Evolutionary conservation across 2,888 invertebrate genomes (phyloP), one percentile per base, ranked within the genome.

Genomic region (Octonoba sinensis): DNA sequence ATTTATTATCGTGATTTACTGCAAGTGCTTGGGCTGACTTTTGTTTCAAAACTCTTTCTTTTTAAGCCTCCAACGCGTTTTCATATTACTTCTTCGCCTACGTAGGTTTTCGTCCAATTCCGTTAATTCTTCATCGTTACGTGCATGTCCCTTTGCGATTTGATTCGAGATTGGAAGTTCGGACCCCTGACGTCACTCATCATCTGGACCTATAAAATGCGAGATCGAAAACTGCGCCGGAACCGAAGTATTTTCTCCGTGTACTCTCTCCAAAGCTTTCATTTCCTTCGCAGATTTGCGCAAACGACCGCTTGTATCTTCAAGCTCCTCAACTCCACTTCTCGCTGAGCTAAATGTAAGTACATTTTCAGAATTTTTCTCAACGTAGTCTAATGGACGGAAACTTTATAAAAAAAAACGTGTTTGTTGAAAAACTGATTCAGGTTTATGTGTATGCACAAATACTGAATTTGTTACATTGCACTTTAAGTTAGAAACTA

Each of bases 211-310:
- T 77, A 77, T 77, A 77, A 77, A 65, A 64, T 16, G 27, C 64
- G n/a, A 54, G 69, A 70, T 65, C 54, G 46, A 64, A 77, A 71
- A 71, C 70, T 64, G 77, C 77, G 77, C 77, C 70, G 65, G 47
- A 56, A 64, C 36, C 67, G 67, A 75, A 67, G 57, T 67, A 60
- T 60, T 67, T 67, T 67, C 47, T 67, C 51, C 60, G 59, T 27
- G 67, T 46, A 51, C 66, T 67, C 59, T 75, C 57, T 13, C 62
- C 74, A 46, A 27, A 56, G 73, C 62, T 62, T 59, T 65, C 64
- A 65, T 67, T 66, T 24, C 18, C 20, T 66, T 51, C 67, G 20
- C 51, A 67, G 60, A 22, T 46, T 16, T 56, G 54, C 46, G 67
- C 66, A 75, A 75, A 75, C 75, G 59, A 67, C 15, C 44, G 59